Evolutionary conservation across 2,797 vertebrate species (phyloP), one percentile per base, ranked within the genome.

Genomic region (Decapterus maruadsi): DNA sequence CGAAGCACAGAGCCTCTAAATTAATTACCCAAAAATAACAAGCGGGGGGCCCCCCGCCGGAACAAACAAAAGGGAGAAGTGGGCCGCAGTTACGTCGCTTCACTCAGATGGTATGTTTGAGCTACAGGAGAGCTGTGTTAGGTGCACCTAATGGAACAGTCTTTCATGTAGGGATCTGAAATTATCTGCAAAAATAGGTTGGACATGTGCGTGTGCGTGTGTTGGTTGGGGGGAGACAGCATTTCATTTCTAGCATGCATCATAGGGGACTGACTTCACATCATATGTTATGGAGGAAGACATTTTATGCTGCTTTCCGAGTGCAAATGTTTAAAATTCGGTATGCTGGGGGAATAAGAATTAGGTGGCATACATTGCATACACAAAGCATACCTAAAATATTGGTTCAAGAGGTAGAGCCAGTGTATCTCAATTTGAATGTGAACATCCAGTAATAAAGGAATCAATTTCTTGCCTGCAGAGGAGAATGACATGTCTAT

Each of bases 11-110:
- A 64, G 82, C 66, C 82, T 88, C 77, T 79, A 84, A 92, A 94
- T 93, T 86, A 91, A 94, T 94, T 90, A 89, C 65, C 72, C 55
- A 87, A 92, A 91, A 78, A 87, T 80, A 82, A 85, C 73, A 87
- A 87, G 84, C 29, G 0, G 16, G 0, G n/a, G 65, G 72, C 54
- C 75, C 63, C 68, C 68, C 66, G 56, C 72, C 86, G 85, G 58
- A 81, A 74, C 54, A 60, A 79, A 84, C 76, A 91, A 80, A 85
- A 46, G 43, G 29, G 42, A 81, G 65, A 84, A 58, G 63, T 71
- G 56, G 56, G 77, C 69, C 57, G 80, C 64, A 79, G 68, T 71
- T 68, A 53, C 1, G 1, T 36, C 13, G 40, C 56, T 45, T 20
- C 20, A 69, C 61, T 71, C 64, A 84, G 63, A 1, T 36, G 72